These are phyloP conservation scores for Eupsittula cactorum DNA, from an alignment of 2,113 vertebrate species.

Conservation along the genomic window DNA sequence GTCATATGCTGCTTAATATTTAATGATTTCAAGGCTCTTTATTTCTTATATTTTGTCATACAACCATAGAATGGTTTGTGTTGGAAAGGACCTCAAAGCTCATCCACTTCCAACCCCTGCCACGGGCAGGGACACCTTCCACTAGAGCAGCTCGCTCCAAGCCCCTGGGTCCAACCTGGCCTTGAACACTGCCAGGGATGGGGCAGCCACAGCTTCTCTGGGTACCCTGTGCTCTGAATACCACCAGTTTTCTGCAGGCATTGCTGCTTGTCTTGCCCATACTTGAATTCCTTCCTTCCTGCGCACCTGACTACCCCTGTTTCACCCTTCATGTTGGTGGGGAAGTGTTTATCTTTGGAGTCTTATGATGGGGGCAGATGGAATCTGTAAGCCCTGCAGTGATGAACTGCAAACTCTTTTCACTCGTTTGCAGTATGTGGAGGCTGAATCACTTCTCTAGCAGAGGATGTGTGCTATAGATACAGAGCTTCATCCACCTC, in stretches of 20 bases:
- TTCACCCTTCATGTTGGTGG: rapidly evolving
- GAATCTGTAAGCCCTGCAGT: background rate
- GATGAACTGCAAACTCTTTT: background rate
- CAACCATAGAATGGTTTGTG: no score
- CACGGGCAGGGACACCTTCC: no score
- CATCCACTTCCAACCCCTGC: no score
- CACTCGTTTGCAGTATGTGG: background rate
- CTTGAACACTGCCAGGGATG: no score
- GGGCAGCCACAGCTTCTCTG: background rate
- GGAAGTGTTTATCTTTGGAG: background rate
- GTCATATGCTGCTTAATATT: background rate
- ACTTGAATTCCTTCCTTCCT: background rate
- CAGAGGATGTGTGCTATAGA: background rate
- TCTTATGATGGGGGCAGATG: no score
- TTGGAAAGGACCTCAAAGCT: no score
- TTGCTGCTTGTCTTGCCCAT: rapidly evolving
- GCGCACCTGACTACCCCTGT: background rate
- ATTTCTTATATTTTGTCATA: background rate
- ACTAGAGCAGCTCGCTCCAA: no score
- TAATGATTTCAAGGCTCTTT: background rate
- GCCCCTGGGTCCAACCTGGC: no score
- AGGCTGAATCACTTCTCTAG: background rate
- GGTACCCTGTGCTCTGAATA: background rate
- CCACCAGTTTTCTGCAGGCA: background rate
- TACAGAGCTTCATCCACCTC: background rate